Percentiles rank a stretch among this genome's conserved stretches.
phyloP scores from a whole-genome alignment of 2,888 invertebrate species.

The Meliscaeva auricollis region DNA sequence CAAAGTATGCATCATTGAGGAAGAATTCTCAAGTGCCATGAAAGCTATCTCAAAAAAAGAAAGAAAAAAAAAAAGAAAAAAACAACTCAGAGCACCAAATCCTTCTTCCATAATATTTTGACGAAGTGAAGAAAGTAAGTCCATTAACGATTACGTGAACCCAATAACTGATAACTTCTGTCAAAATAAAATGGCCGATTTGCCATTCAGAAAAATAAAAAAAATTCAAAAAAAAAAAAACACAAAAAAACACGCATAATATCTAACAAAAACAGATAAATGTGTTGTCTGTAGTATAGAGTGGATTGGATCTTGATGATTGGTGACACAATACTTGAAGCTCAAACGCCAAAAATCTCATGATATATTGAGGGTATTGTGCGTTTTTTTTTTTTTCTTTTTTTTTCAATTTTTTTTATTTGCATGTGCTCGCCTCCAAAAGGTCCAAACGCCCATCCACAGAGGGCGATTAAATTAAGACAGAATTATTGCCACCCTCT shows the following conservation, averaged over 20 bases:
- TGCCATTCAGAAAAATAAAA: conserved; percentile 5
- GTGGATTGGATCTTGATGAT: conserved; percentile 64
- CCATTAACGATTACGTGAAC: conserved; percentile 73
- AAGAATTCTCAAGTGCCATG: conserved; percentile 44
- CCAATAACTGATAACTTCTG: conserved; percentile 69
- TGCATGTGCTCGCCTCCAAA: not conserved
- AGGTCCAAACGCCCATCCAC: conserved; percentile 28
- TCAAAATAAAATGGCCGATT: conserved; percentile 38
- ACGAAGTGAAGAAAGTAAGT: conserved; percentile 61
- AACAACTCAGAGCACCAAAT: conserved; percentile 23
- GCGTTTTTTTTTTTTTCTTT: conserved; percentile 31
- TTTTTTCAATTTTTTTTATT: not conserved
- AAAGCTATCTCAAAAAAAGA: conserved; percentile 36
- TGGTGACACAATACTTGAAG: conserved; percentile 67
- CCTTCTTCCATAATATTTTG: conserved; percentile 31
- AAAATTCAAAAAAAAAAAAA: not conserved
- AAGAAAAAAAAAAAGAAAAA: conserved; percentile 20
- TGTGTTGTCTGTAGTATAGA: conserved; percentile 27
- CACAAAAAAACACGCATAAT: conserved; percentile 45
- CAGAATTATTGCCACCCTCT: conserved; percentile 54
- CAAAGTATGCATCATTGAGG: conserved; percentile 53
- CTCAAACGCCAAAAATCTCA: conserved; percentile 68
- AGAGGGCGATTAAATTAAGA: conserved; percentile 66
- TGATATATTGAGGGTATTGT: conserved; percentile 57
- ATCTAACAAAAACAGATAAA: conserved; percentile 42